Conservation (phyloP, 2,797 vertebrate species). For the Apogon talboti region DNA sequence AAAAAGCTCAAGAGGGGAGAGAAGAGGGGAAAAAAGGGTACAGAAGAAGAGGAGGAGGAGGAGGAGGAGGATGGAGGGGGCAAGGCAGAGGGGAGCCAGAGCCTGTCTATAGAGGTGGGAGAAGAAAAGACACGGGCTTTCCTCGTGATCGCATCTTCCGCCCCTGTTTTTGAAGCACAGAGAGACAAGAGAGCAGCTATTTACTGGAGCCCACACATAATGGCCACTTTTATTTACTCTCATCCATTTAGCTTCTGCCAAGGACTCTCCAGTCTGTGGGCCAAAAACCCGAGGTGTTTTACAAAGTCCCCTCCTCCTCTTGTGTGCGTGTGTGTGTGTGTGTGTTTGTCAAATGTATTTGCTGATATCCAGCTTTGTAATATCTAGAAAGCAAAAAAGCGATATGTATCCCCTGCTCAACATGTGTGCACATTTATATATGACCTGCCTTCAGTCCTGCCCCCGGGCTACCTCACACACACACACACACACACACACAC, state of each 20-base stretch:
- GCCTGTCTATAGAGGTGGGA: conserved; percentile 62
- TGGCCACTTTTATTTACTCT: conserved; percentile 84
- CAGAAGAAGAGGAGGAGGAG: conserved; percentile 4
- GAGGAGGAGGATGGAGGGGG: conserved; percentile 19
- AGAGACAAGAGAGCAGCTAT: conserved; percentile 80
- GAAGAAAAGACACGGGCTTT: conserved; percentile 81
- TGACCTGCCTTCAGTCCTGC: conserved; percentile 70
- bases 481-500: conserved; percentile 43
- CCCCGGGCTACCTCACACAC: conserved; percentile 53
- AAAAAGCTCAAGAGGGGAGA: conserved; percentile 41
- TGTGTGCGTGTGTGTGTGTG: conserved; percentile 26
- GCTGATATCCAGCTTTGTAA: conserved; percentile 35
- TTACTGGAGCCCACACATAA: conserved; percentile 81
- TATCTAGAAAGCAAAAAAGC: conserved; percentile 29
- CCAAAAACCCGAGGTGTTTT: conserved; percentile 73
- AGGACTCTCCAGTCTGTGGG: conserved; percentile 69
- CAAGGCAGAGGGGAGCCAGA: conserved; percentile 33
- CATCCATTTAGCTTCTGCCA: conserved; percentile 77
- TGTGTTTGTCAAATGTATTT: conserved; percentile 39
- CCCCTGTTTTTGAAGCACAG: conserved; percentile 78
- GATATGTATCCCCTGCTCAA: conserved; percentile 61
- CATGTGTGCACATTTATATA: conserved; percentile 83
- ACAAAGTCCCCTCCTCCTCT: conserved; percentile 64
- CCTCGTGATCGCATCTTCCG: conserved; percentile 81
- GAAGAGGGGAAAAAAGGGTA: conserved; percentile 1